Evolutionary conservation across 2,113 vertebrate species (phyloP).

Genomic region (Procavia capensis): DNA sequence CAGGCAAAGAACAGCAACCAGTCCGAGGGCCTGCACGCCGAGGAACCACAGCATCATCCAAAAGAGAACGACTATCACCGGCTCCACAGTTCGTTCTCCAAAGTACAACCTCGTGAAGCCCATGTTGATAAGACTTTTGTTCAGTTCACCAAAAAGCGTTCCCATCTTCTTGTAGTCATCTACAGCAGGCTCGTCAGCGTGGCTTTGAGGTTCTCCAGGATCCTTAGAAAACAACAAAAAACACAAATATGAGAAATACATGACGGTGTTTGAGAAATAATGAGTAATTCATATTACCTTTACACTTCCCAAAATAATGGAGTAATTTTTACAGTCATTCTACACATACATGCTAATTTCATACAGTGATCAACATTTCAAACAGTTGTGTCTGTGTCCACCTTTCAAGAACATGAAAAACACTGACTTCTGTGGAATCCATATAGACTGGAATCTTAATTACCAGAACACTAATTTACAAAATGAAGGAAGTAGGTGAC

Average conservation of each 20-base stretch:
- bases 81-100: slow-evolving; percentile 96
- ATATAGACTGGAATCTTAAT: not conserved
- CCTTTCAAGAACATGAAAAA: slow-evolving; percentile 16
- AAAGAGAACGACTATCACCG: slow-evolving; percentile 95
- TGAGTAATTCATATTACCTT: not conserved
- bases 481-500: not conserved
- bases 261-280: not conserved
- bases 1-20: slow-evolving; percentile 96
- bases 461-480: not conserved
- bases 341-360: not conserved
- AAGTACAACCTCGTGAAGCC: slow-evolving; percentile 98
- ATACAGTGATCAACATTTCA: not conserved
- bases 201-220: slow-evolving; percentile 82
- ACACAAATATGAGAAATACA: slow-evolving; percentile 21
- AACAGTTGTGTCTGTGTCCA: not conserved
- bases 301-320: not conserved
- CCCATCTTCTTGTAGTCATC: slow-evolving; percentile 97
- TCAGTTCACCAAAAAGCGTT: slow-evolving; percentile 96
- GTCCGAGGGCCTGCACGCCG: slow-evolving; percentile 95
- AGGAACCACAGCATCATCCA: slow-evolving; percentile 98
- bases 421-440: not conserved
- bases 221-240: slow-evolving; percentile 77
- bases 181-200: slow-evolving; percentile 79
- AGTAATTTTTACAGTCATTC: not conserved
- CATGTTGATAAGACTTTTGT: slow-evolving; percentile 93